These are phyloP conservation scores for Oryzias dopingdopingensis DNA, from an alignment of 2,797 vertebrate genomes.

Conservation along the genomic window DNA sequence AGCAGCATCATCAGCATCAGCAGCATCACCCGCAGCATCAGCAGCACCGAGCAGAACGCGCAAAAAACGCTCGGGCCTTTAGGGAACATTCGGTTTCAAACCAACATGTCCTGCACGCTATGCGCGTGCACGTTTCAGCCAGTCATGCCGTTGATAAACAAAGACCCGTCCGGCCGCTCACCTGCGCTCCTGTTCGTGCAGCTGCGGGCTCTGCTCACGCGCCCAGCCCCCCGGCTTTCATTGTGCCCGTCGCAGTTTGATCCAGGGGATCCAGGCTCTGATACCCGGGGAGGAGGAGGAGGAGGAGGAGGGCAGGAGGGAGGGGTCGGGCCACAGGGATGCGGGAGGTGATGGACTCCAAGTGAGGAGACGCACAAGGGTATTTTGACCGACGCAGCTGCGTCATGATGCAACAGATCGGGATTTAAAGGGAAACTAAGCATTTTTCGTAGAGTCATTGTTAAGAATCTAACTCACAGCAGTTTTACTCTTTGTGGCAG, in stretches of 20 bases:
- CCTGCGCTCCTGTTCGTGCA: slow-evolving; percentile 37
- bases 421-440: slow-evolving; percentile 63
- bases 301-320: slow-evolving; percentile 7
- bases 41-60: too few relatives aligned
- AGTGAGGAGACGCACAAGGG: slow-evolving; percentile 24
- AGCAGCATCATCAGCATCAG: too few relatives aligned
- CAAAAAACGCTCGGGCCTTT: too few relatives aligned
- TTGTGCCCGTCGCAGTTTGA: slow-evolving; percentile 52
- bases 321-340: slow-evolving; percentile 13
- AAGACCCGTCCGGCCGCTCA: slow-evolving; percentile 33
- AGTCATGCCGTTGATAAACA: too few relatives aligned
- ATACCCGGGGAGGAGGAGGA: slow-evolving; percentile 26
- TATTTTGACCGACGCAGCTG: slow-evolving; percentile 43
- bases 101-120: not conserved
- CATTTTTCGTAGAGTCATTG: not conserved
- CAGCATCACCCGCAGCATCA: too few relatives aligned
- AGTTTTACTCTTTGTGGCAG: too few relatives aligned
- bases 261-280: slow-evolving; percentile 44
- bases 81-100: not conserved
- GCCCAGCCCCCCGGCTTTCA: slow-evolving; percentile 24
- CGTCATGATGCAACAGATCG: slow-evolving; percentile 56
- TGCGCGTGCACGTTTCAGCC: not conserved
- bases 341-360: slow-evolving; percentile 32
- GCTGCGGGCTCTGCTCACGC: slow-evolving; percentile 9
- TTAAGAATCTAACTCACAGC: too few relatives aligned